These are phyloP conservation scores for Ceyx margarethae DNA, from an alignment of 2,113 vertebrate genomes.

Conservation along the genomic window DNA sequence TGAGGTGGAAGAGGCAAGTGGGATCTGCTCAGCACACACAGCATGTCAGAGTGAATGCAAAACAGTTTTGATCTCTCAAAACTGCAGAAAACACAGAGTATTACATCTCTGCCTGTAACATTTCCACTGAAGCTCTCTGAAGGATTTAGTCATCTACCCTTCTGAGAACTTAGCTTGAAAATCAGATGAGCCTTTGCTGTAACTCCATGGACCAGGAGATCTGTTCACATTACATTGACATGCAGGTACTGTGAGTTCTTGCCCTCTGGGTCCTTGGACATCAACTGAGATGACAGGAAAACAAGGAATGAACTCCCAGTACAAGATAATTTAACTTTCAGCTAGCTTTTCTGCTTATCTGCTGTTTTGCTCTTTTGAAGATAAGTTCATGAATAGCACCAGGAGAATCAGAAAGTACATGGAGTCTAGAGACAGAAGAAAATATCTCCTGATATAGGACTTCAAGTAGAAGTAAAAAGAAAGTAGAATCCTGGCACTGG, in stretches of 20 bases:
- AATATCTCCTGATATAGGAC: not conserved
- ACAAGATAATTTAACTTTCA: not conserved
- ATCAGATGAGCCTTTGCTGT: not conserved
- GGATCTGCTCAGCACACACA: not conserved
- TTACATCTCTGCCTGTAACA: not conserved
- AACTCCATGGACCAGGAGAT: not conserved
- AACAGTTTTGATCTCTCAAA: not conserved
- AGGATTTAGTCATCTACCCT: not conserved
- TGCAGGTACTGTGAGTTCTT: not conserved
- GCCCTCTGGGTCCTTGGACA: not conserved
- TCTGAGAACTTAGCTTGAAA: not conserved
- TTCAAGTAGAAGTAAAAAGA: not conserved
- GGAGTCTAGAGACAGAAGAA: not conserved
- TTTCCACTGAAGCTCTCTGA: not conserved
- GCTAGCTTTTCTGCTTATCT: not conserved
- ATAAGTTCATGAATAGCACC: not conserved
- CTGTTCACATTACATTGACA: fast-evolving
- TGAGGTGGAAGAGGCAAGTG: not conserved
- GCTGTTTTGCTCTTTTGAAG: not conserved
- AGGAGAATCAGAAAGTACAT: not conserved
- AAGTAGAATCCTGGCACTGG: not conserved
- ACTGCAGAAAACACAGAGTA: not conserved
- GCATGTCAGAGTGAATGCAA: not conserved
- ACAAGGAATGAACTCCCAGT: not conserved
- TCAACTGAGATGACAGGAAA: not conserved